These are phyloP conservation scores for Megalurothrips usitatus DNA, from an alignment of 2,888 invertebrate species.

Conservation along the genomic window DNA sequence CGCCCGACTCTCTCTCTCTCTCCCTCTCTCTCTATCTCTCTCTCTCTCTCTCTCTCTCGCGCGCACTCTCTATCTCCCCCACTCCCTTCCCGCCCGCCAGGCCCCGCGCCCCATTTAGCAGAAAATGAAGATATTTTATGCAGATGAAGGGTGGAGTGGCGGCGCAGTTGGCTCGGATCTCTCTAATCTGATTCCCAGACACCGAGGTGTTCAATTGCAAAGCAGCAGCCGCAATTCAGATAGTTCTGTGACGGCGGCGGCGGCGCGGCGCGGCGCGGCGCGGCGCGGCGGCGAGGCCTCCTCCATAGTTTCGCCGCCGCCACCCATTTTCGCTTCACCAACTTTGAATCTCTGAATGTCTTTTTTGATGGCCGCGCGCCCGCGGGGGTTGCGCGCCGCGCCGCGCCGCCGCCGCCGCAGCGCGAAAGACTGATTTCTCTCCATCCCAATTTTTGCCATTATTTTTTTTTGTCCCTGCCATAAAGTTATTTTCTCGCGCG, in stretches of 20 bases:
- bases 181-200: conserved; percentile 5
- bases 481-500: neutral
- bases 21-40: conserved; percentile 25
- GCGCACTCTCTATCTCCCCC: conserved; percentile 1
- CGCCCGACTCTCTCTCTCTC: neutral
- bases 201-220: conserved; percentile 15
- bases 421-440: neutral
- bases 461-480: neutral
- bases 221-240: too few relatives aligned
- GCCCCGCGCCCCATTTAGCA: neutral
- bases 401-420: too few relatives aligned
- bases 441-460: neutral
- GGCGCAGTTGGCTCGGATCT: conserved; percentile 7
- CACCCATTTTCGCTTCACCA: too few relatives aligned
- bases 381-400: too few relatives aligned
- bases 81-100: neutral
- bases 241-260: too few relatives aligned
- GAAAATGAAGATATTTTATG: conserved; percentile 23
- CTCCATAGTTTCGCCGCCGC: too few relatives aligned
- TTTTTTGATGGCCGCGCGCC: neutral
- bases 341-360: neutral
- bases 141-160: neutral
- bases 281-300: too few relatives aligned
- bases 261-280: too few relatives aligned
- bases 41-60: conserved; percentile 24